These are phyloP conservation scores for Cottoperca gobio DNA, from an alignment of 2,797 vertebrate species.

Conservation along the genomic window DNA sequence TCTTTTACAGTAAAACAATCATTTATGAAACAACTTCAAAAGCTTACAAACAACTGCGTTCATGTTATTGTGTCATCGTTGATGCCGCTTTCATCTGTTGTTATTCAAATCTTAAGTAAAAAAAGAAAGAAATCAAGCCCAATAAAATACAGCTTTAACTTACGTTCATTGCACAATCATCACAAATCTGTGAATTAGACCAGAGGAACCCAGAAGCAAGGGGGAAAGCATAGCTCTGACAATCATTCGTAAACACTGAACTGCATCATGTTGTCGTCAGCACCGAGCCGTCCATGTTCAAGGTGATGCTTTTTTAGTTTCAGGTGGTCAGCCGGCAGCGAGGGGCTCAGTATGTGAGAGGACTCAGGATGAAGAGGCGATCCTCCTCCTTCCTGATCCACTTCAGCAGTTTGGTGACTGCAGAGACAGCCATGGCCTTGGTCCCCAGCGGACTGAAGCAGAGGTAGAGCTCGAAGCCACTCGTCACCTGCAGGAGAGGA, in stretches of 20 bases:
- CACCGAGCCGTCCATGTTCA: constrained; percentile 4
- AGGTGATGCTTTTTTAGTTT: neutral
- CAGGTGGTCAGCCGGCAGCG: neutral
- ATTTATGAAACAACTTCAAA: constrained; percentile 21
- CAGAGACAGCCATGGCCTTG: constrained; percentile 89
- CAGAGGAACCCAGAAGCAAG: neutral
- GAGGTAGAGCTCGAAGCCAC: constrained; percentile 96
- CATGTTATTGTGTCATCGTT: neutral
- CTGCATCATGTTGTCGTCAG: constrained; percentile 16
- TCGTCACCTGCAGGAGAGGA: constrained; percentile 89
- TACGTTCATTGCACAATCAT: neutral
- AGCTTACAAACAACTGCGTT: constrained; percentile 13
- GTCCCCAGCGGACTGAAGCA: constrained; percentile 97
- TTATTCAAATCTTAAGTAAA: constrained; percentile 50
- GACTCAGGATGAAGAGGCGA: constrained; percentile 95
- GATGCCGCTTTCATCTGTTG: constrained; percentile 12
- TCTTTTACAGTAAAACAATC: constrained; percentile 42
- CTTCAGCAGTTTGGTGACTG: constrained; percentile 95
- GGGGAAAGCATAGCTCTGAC: constrained; percentile 23
- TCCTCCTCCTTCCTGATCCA: constrained; percentile 99
- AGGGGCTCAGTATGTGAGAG: constrained; percentile 91
- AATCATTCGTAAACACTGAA: constrained; percentile 11
- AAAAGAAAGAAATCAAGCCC: constrained; percentile 43
- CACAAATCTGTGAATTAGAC: constrained; percentile 23
- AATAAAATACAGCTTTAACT: constrained; percentile 58